Evolutionary conservation across 1,140 invertebrate species (phyloP), one percentile per base, ranked within the genome.

Genomic region (Oscheius sp.): DNA sequence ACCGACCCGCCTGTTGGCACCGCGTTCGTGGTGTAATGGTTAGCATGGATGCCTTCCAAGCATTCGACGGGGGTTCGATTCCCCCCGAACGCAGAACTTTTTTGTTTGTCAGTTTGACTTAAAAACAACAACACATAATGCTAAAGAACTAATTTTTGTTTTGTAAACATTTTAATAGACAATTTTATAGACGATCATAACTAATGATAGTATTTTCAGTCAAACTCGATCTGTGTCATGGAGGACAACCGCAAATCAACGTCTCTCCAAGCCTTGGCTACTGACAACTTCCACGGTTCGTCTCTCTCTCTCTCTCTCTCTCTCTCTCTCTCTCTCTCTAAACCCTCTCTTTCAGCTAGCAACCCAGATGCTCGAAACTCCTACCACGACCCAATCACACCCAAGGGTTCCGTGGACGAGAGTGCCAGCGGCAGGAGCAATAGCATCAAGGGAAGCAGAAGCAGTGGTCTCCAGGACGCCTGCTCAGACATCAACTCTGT

Each of bases 401-500:
- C 49, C 15, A 55, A 55, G 23, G 49, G 15, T 4, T 55, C 49
- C 15, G 28, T 26, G 20, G 62, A 58, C 46, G 69, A 61, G 4
- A 49, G 38, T 52, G 62, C 34, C 58, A 65, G 62, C 61, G 55
- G 28, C 20, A 69, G 68, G 23, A 71, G 69, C 52, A 71, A 71
- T 26, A 71, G 69, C 64, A 71, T 71, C 13, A 71, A 71, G n/a
- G 69, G 69, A 62, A 71, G 69, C 28, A 46, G 69, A 64, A 71
- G 69, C 46, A 71, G 69, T 64, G 69, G 69, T 20, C 75, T 77
- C 3, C 76, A 81, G 73, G 81, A 83, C 34, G 74, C 70, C 23
- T 74, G 74, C 36, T 84, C 82, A 26, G 82, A 83, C 55, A 62
- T 75, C 58, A 78, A 71, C 34, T 83, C 79, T 28, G 75, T 81